Percentiles rank a stretch among this genome's conserved stretches.
Conservation (phyloP, 2,888 invertebrate genomes). For the Ochlodes sylvanus region DNA sequence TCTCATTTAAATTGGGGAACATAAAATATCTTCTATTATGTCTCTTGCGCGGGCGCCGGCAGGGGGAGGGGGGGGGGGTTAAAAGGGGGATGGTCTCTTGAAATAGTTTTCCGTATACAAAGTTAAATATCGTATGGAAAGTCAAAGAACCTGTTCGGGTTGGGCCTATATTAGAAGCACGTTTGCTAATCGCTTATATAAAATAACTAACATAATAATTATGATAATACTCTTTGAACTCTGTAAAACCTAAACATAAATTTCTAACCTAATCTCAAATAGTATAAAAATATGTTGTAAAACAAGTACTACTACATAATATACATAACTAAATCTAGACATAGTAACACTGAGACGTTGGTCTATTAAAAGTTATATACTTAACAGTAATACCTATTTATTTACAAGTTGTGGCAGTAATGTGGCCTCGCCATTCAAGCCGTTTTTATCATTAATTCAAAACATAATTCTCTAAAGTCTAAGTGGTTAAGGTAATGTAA, state of each 20-base stretch:
- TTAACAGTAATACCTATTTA: constrained; percentile 23
- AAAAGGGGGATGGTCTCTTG: too few relatives aligned
- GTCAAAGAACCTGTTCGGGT: too few relatives aligned
- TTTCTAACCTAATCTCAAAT: constrained; percentile 17
- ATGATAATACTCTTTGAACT: neutral
- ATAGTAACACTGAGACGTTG: neutral
- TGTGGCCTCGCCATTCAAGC: constrained; percentile 42
- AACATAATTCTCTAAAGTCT: constrained; percentile 30
- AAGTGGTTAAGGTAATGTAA: constrained; percentile 39
- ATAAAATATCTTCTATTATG: too few relatives aligned
- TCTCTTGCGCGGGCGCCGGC: too few relatives aligned
- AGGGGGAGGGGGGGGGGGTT: too few relatives aligned
- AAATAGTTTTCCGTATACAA: too few relatives aligned
- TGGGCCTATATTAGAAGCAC: too few relatives aligned
- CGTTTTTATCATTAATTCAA: constrained; percentile 44
- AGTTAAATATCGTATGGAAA: too few relatives aligned
- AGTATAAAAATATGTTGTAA: constrained; percentile 9
- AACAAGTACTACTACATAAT: too few relatives aligned
- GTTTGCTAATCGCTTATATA: constrained; percentile 13
- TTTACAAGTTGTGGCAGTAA: constrained; percentile 47
- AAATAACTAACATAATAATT: constrained; percentile 6
- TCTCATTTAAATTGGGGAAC: too few relatives aligned
- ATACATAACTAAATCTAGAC: constrained; percentile 19
- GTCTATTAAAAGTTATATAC: constrained; percentile 16
- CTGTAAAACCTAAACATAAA: constrained; percentile 5